Conservation (phyloP, 2,888 invertebrate species). For the Plagiodera versicolora region DNA sequence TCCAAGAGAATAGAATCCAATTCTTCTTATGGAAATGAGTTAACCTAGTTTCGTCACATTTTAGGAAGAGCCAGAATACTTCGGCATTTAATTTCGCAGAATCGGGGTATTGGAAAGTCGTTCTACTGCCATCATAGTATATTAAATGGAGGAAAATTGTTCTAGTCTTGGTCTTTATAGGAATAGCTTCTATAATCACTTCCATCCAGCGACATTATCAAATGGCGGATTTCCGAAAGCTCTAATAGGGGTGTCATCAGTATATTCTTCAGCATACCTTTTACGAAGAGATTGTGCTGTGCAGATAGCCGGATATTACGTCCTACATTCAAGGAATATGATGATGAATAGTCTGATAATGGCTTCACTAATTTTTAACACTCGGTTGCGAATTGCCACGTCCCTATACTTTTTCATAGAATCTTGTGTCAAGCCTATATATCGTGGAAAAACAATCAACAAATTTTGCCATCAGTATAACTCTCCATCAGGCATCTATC, state of each 20-base stretch:
- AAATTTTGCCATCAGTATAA: no score
- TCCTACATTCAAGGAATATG: no score
- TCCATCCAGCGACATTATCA: not conserved
- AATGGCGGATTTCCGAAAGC: not conserved
- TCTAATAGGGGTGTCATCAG: not conserved
- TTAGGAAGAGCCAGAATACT: conserved; percentile 13
- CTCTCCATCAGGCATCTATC: not conserved
- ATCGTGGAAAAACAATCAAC: no score
- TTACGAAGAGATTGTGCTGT: no score
- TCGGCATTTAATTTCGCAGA: conserved; percentile 14
- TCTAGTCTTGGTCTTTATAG: not conserved
- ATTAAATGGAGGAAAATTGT: not conserved
- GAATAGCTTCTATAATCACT: not conserved
- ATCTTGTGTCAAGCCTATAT: no score
- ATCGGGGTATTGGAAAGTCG: conserved; percentile 9
- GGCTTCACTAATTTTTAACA: no score
- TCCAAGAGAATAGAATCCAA: conserved; percentile 17
- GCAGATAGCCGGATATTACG: no score
- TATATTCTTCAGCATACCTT: no score
- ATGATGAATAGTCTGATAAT: no score
- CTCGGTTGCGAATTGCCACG: no score
- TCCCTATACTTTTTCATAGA: no score
- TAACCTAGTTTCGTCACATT: conserved; percentile 20
- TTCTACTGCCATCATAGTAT: not conserved
- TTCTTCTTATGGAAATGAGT: conserved; percentile 27